Evolutionary conservation across 2,888 invertebrate genomes (phyloP), one percentile per base, ranked within the genome.

Genomic region (Ischnus inquisitorius): DNA sequence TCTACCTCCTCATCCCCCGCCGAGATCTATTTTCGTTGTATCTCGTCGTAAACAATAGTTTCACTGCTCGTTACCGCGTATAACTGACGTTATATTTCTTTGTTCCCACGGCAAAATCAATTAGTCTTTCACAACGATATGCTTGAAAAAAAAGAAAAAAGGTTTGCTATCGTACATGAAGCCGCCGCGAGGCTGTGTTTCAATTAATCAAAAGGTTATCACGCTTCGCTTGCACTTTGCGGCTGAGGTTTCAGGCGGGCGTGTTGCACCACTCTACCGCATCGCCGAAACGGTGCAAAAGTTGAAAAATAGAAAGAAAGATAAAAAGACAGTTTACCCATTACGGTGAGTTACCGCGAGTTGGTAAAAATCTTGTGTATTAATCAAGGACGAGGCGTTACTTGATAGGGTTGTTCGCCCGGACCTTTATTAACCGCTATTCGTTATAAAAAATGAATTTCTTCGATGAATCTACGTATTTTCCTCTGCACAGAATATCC

Each of bases 201-300:
- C 51, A 69, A 69, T 51, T 69, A 69, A 69, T 51, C 69, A 69
- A 69, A 69, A 19, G 48, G 51, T 69, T 69, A n/a, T 28, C 69
- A 22, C 51, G 28, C 51, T 34, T 54, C 39, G 48, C 51, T 69
- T 51, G 19, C 69, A 51, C 54, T 69, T 19, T 51, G 4, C 16
- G 48, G 48, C 16, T 34, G 68, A 51, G 6, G 22, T 34, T 54
- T 51, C 12, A n/a, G 19, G 19, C 34, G 69, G 34, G 34, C 39
- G 51, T 69, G 28, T 54, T 54, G 51, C 34, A 34, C 28, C 51
- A 19, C 34, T 19, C 14, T 19, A 16, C 16, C 34, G 69, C 16
- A 51, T 16, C n/a, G 48, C 19, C 43, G 12, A 69, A 54, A 34
- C 12, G 48, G 3, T n/a, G 6, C 3, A 2, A 69, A 69, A 28